Base-by-base conservation (phyloP, 2,888 invertebrate species). In the Caenorhabditis plicata region DNA sequence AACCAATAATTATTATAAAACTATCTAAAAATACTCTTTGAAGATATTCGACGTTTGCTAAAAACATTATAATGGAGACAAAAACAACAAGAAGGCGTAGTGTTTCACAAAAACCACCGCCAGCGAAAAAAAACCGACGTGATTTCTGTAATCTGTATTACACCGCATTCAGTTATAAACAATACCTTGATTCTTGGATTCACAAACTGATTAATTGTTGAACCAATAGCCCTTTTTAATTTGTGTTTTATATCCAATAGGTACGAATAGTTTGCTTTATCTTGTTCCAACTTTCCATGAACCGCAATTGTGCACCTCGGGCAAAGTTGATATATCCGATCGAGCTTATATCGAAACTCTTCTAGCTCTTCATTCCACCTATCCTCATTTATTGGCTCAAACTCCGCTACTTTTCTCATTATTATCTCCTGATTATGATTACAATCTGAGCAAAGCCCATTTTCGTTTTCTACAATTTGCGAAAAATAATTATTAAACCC, bases 321-420 rank as follows among this genome's bases (percentile, higher is more conserved):
- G 48, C 74, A 74, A 22, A 74, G 39, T 27, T 67, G 64, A 42
- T 74, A 65, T 38, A 50, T 38, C 36, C 66, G 43, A 20, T 74
- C 65, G 11, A 74, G 51, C 27, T 49, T 56, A 27, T 61, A 57
- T 31, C 60, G 40, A 33, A 53, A 71, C n/a, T 60, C 67, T 8
- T 69, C 69, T 17, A 69, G 55, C 23, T 73, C 71, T 22, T 64
- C 68, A 33, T 64, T 55, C 57, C 66, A 74, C 46, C 58, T 45
- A 25, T 58, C 71, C 43, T 74, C 74, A 54, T 69, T 39, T 1
- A 38, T 39, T 2, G 72, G 64, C 33, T 74, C 74, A 43, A 73
- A 74, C 4, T 68, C 48, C 4, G 49, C 51, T 4, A 68, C 36
- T 32, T 58, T 51, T 17, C 45, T 50, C 41, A 70, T 60, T 4